These are phyloP conservation scores for Drosophila malerkotliana DNA, from an alignment of 1,140 invertebrate genomes.

Conservation along the genomic window DNA sequence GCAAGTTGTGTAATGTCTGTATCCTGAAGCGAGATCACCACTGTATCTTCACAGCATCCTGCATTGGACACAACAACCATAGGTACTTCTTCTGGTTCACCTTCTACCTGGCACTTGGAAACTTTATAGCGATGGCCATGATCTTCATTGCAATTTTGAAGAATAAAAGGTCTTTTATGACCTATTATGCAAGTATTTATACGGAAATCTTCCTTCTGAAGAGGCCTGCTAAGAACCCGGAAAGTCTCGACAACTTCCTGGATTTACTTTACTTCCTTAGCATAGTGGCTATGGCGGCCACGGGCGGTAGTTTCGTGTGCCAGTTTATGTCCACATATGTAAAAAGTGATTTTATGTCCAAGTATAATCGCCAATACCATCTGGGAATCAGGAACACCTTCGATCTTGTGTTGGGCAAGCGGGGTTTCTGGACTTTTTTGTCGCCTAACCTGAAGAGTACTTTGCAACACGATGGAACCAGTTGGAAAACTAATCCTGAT, in stretches of 20 bases:
- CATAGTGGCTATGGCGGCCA: neutral
- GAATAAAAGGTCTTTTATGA: conserved; percentile 77
- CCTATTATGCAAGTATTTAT: neutral
- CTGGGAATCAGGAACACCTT: neutral
- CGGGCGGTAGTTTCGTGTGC: neutral
- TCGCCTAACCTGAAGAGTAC: conserved; percentile 15
- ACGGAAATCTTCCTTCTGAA: neutral
- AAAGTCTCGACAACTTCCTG: neutral
- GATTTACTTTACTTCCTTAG: neutral
- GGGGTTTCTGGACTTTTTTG: conserved; percentile 15
- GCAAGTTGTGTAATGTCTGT: conserved; percentile 90
- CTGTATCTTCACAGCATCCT: conserved; percentile 94
- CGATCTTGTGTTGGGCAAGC: conserved; percentile 1
- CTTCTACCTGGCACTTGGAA: neutral
- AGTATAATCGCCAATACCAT: conserved; percentile 6
- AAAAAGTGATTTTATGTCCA: neutral
- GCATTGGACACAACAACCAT: conserved; percentile 95
- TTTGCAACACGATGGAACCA: conserved; percentile 19
- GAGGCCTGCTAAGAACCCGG: neutral
- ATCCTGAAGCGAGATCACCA: conserved; percentile 97
- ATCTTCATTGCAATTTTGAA: conserved; percentile 53
- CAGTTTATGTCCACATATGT: neutral
- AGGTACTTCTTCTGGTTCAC: conserved; percentile 13
- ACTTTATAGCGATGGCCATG: neutral
- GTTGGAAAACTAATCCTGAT: conserved; percentile 4